phyloP scores from a whole-genome alignment of 2,113 vertebrate genomes.

The Delphinapterus leucas region DNA sequence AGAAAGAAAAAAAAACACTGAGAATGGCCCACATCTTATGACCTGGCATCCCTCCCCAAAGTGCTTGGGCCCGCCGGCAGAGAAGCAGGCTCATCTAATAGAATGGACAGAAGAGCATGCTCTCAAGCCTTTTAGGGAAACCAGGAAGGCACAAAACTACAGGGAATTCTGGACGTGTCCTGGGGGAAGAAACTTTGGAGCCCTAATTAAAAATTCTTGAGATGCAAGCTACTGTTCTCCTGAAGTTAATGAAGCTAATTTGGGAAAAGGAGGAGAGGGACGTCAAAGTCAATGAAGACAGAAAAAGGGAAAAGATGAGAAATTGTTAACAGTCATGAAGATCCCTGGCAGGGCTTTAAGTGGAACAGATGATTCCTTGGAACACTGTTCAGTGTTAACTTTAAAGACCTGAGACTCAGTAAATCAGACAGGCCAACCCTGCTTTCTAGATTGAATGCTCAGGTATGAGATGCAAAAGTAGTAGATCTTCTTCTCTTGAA shows the following conservation, averaged over 20 bases:
- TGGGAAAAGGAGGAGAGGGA: neutral
- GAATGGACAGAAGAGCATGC: neutral
- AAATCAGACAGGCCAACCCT: neutral
- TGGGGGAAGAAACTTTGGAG: neutral
- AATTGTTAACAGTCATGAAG: neutral
- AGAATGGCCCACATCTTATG: neutral
- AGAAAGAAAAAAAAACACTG: neutral
- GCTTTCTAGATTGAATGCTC: neutral
- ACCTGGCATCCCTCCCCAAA: neutral
- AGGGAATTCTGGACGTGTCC: neutral
- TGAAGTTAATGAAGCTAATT: neutral
- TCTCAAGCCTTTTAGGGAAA: neutral
- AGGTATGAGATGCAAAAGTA: no score
- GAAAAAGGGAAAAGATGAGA: neutral
- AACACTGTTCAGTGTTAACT: neutral
- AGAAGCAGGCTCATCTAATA: neutral
- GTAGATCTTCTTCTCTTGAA: neutral
- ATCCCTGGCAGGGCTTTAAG: neutral
- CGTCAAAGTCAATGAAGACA: neutral
- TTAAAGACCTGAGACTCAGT: neutral
- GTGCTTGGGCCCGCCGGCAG: neutral
- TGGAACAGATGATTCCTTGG: neutral
- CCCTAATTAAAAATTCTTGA: neutral
- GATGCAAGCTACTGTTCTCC: neutral
- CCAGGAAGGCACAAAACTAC: neutral